Conservation (phyloP, 2,113 vertebrate species). For the Setophaga kirtlandii region DNA sequence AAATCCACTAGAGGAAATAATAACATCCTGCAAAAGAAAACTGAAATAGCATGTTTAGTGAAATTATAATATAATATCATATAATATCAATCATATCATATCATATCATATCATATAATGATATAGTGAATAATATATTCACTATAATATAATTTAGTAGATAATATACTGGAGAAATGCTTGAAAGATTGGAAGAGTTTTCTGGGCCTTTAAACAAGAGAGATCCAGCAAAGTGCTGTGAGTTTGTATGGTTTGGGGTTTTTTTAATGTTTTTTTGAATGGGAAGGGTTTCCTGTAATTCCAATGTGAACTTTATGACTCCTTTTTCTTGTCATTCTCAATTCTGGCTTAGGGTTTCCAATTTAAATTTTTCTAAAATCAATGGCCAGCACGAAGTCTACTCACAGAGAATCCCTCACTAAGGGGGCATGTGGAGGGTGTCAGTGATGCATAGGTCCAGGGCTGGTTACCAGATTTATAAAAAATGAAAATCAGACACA, state of each 20-base stretch:
- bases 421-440: neutral
- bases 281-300: neutral
- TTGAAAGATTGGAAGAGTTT: neutral
- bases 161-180: neutral
- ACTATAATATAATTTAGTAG: too few species aligned
- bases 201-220: neutral
- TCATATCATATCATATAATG: too few species aligned
- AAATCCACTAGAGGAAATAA: conserved; percentile 71
- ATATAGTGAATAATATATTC: too few species aligned
- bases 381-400: neutral
- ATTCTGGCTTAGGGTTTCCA: neutral
- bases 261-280: neutral
- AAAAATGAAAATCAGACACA: neutral
- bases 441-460: neutral
- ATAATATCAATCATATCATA: too few species aligned
- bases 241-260: rapidly evolving
- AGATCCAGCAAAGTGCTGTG: neutral
- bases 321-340: neutral
- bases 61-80: neutral
- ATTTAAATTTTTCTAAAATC: neutral
- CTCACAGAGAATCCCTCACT: neutral
- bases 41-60: conserved; percentile 75
- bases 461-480: neutral
- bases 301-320: neutral
- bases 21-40: conserved; percentile 74